Evolutionary conservation across 1,140 invertebrate genomes (phyloP).

Genomic region (Sesamia nonagrioides): DNA sequence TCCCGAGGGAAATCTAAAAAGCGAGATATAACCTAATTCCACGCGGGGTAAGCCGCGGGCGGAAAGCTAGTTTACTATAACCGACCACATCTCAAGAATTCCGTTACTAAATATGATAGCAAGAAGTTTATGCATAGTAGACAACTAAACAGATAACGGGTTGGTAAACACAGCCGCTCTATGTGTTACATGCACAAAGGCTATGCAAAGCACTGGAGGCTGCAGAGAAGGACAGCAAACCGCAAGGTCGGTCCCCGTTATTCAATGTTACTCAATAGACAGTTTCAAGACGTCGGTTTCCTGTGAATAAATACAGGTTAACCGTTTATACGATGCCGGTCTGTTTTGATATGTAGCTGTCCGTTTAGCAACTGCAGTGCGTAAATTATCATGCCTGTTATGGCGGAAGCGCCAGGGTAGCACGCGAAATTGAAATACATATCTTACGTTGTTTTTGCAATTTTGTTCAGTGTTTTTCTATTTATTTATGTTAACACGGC

Average conservation of each 20-base stretch:
- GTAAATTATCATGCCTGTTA: too few species aligned
- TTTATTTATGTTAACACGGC: too few species aligned
- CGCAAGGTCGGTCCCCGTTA: conserved; percentile 52
- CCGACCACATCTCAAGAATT: conserved; percentile 17
- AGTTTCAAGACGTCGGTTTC: neutral
- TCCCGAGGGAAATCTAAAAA: too few species aligned
- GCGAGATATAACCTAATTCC: too few species aligned
- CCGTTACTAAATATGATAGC: conserved; percentile 44
- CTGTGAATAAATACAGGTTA: neutral
- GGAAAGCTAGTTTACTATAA: conserved; percentile 12
- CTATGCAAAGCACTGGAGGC: conserved; percentile 53
- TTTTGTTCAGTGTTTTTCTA: too few species aligned
- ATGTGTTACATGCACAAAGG: conserved; percentile 32
- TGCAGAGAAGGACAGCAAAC: conserved; percentile 8
- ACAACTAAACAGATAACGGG: conserved; percentile 51
- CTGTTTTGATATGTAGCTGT: too few species aligned
- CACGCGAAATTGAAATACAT: too few species aligned
- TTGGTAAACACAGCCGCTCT: conserved; percentile 41
- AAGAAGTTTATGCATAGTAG: conserved; percentile 26
- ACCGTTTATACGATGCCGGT: too few species aligned
- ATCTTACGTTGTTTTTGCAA: too few species aligned
- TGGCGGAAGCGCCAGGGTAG: too few species aligned
- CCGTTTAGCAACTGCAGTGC: too few species aligned
- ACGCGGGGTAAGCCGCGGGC: too few species aligned
- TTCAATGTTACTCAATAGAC: conserved; percentile 30